Conservation (phyloP, 2,113 vertebrate genomes). For the Xyliphius kryptos region DNA sequence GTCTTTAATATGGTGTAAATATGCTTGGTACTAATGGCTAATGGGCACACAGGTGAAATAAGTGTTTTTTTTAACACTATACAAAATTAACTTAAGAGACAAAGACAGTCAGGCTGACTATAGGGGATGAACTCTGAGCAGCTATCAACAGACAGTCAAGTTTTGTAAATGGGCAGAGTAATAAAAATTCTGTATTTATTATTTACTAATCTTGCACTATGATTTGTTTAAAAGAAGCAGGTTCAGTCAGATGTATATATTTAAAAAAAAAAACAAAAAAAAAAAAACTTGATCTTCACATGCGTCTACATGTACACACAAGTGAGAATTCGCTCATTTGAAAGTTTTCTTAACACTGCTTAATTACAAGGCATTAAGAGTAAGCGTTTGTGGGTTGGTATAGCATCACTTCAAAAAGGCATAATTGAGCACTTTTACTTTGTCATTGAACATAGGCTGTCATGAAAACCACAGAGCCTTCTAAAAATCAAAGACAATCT, state of each 20-base stretch:
- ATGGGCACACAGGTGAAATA: too few relatives aligned
- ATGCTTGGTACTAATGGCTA: too few relatives aligned
- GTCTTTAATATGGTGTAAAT: too few relatives aligned
- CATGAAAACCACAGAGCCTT: neutral
- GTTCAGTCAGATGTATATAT: slow-evolving; percentile 36
- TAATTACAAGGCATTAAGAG: slow-evolving; percentile 20
- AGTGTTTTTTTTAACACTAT: too few relatives aligned
- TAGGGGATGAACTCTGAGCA: slow-evolving; percentile 5
- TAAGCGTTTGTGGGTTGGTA: slow-evolving; percentile 12
- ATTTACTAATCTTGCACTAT: slow-evolving; percentile 58
- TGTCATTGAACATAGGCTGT: slow-evolving; percentile 3
- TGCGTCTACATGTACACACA: slow-evolving; percentile 8
- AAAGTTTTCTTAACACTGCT: slow-evolving; percentile 14
- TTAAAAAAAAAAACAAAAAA: too few relatives aligned
- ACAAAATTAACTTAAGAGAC: too few relatives aligned
- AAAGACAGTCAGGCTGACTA: neutral
- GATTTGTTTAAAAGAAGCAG: slow-evolving; percentile 55
- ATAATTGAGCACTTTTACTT: slow-evolving; percentile 19
- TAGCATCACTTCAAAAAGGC: slow-evolving; percentile 29
- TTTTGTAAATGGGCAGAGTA: slow-evolving; percentile 14
- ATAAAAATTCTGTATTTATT: slow-evolving; percentile 45
- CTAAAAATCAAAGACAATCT: slow-evolving; percentile 5
- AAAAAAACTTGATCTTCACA: slow-evolving; percentile 5
- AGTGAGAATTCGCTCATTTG: neutral
- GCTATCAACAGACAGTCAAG: slow-evolving; percentile 6